Conservation (phyloP, 2,113 vertebrate genomes). For the Sinocyclocheilus anshuiensis region DNA sequence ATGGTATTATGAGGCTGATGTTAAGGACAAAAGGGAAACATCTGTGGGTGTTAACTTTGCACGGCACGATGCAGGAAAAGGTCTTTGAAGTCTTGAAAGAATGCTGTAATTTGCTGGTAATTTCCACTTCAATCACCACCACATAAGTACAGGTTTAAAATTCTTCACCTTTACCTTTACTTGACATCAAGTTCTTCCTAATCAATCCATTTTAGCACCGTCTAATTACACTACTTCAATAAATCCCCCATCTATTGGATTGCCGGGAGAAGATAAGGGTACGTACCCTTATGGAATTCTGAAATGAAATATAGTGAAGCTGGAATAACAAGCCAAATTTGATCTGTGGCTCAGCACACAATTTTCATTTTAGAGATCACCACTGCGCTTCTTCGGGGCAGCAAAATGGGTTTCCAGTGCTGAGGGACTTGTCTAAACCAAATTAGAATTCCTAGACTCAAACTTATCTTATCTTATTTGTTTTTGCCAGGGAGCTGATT, state of each 20-base stretch:
- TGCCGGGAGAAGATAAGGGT: background rate
- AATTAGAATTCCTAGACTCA: conserved; percentile 6
- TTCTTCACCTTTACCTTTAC: conserved; percentile 39
- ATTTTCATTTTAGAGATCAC: conserved; percentile 34
- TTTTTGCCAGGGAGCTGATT: conserved; percentile 10
- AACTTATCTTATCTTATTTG: background rate
- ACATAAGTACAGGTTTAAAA: conserved; percentile 53
- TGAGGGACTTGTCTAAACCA: conserved; percentile 24
- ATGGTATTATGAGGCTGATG: conserved; percentile 10
- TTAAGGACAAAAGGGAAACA: conserved; percentile 20
- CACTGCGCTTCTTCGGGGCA: conserved; percentile 4
- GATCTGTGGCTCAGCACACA: background rate
- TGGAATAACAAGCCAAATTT: conserved; percentile 15
- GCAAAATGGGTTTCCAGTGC: conserved; percentile 14
- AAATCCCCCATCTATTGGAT: conserved; percentile 13
- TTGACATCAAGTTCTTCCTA: conserved; percentile 30
- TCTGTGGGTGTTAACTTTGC: conserved; percentile 21
- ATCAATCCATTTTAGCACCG: conserved; percentile 27
- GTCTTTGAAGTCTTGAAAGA: conserved; percentile 52
- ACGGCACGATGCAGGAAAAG: conserved; percentile 31
- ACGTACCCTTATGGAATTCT: conserved; percentile 18
- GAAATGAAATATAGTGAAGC: conserved; percentile 29
- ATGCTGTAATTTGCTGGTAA: conserved; percentile 47
- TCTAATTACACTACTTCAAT: conserved; percentile 40
- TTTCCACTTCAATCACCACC: conserved; percentile 47